Evolutionary conservation across 2,113 vertebrate genomes (phyloP), one percentile per base, ranked within the genome.

Genomic region (Origma solitaria): DNA sequence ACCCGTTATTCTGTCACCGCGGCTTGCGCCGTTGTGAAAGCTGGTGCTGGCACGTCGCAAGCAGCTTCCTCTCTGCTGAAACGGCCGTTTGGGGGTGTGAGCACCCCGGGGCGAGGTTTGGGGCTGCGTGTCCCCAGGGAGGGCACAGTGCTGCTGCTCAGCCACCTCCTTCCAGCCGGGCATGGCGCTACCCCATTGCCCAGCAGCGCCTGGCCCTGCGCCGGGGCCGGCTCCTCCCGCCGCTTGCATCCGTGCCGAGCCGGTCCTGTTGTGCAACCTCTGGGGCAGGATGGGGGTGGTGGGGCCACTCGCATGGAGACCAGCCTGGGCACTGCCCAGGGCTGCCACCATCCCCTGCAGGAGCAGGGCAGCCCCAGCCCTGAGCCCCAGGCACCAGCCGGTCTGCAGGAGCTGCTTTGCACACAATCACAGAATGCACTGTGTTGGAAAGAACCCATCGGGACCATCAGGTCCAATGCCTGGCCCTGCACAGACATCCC

Each of bases 381-480:
- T 0, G 51, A 1, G 2, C 20, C 20, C 22, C 23, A 0, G 2
- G 64, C 50, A 69, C 56, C 0, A 0, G 20, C 12, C 0, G 0
- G 37, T 22, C 70, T 56, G 62, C 5, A 8, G 83, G 76, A 50
- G 23, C 14, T 5, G 4, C 28, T 73, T 31, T 47, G 13, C 62
- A 51, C 62, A 7, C 33, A 33, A 9, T 30, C 70, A 27, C 25
- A 18, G 40, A 42, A 19, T 11, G 25, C 25, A 8, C 25, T 16
- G 79, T 22, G 5, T 6, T 31, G 30, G 14, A 54, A 60, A 38
- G 20, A 24, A 25, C n/a, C 25, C 62, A 9, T 4, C 40, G 4
- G 21, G 24, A 27, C 40, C n/a, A 53, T 11, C 20, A 8, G 31
- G 58, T 16, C 51, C 61, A 10, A 0, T 24, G 27, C 54, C 70